These are phyloP conservation scores for Mus spretus DNA, from an alignment of 2,797 vertebrate genomes.

Conservation along the genomic window DNA sequence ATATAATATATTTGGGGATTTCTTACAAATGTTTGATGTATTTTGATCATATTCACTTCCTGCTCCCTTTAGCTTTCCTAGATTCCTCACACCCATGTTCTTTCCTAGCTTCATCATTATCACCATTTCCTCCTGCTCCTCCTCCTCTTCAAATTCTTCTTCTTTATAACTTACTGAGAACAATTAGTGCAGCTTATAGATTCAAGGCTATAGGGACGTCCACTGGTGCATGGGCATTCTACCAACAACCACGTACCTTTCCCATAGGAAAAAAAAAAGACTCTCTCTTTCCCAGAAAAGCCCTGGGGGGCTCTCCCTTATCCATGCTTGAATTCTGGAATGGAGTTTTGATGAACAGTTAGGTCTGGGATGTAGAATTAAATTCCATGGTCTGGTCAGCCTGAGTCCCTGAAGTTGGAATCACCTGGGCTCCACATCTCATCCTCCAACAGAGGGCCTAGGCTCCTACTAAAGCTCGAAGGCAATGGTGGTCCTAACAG, in stretches of 20 bases:
- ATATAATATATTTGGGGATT: background rate
- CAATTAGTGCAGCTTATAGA: background rate
- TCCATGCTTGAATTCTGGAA: background rate
- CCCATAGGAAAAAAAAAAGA: background rate
- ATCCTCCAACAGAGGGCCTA: background rate
- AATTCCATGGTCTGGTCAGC: background rate
- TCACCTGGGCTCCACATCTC: background rate
- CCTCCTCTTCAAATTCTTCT: background rate
- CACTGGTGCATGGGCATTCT: background rate
- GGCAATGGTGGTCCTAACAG: background rate
- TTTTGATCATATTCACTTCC: background rate
- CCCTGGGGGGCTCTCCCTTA: background rate
- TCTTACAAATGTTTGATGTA: background rate
- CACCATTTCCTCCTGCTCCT: background rate
- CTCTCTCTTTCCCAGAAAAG: background rate
- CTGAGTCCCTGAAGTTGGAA: background rate
- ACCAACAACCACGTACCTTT: background rate
- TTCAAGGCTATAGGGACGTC: background rate
- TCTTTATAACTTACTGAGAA: background rate
- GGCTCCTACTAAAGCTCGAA: too few relatives aligned
- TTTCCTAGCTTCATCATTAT: background rate
- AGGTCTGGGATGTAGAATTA: background rate
- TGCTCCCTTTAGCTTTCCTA: background rate
- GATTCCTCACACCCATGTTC: background rate
- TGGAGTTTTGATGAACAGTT: background rate